Conservation (phyloP, 1,140 invertebrate genomes). For the Megalonaias nervosa region DNA sequence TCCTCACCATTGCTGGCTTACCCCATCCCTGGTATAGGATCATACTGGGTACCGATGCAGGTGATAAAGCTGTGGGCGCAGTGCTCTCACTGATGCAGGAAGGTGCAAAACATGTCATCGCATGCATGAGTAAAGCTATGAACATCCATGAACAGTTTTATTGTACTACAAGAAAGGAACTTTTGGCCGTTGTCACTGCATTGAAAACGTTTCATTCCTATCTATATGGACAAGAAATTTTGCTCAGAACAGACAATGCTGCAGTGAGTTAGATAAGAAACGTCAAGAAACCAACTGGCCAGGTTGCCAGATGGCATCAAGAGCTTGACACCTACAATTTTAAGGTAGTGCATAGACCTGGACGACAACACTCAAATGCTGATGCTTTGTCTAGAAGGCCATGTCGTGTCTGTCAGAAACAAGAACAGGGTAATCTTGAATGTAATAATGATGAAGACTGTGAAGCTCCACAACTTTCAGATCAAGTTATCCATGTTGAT, state of each 20-base stretch:
- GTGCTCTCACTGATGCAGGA: conserved; percentile 52
- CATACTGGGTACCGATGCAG: conserved; percentile 49
- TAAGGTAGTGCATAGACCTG: conserved; percentile 45
- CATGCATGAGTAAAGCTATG: conserved; percentile 23
- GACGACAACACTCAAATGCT: conserved; percentile 50
- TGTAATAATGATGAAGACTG: too few relatives aligned
- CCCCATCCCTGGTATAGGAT: conserved; percentile 10
- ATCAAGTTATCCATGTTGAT: too few relatives aligned
- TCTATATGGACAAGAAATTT: conserved; percentile 1
- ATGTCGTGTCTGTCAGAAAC: too few relatives aligned
- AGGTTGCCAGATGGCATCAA: conserved; percentile 53
- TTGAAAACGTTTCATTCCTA: conserved; percentile 41
- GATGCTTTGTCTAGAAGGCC: conserved; percentile 43
- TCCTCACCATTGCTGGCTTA: neutral
- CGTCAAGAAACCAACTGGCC: conserved; percentile 41
- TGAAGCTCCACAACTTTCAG: too few relatives aligned
- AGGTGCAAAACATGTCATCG: conserved; percentile 37
- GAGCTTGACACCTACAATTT: conserved; percentile 49
- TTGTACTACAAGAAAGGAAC: conserved; percentile 47
- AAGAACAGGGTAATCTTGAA: too few relatives aligned
- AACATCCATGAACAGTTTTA: conserved; percentile 71
- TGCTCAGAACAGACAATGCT: conserved; percentile 49
- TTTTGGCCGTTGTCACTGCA: conserved; percentile 36
- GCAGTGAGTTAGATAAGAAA: conserved; percentile 53
- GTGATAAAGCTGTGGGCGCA: conserved; percentile 44